Evolutionary conservation across 1,140 invertebrate genomes (phyloP).

Genomic region (Neomicropteryx cornuta): DNA sequence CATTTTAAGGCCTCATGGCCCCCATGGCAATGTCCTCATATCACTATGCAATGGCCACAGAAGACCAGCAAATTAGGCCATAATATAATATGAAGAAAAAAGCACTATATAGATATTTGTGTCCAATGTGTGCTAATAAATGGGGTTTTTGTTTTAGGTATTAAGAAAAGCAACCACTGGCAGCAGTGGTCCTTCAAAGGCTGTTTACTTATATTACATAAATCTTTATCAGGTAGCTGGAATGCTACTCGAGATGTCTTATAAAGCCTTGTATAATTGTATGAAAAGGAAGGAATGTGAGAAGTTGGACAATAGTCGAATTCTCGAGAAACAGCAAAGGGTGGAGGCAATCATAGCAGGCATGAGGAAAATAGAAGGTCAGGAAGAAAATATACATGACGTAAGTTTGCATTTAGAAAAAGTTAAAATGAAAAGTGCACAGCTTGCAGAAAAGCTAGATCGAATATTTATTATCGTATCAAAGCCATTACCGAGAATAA

Average conservation of each 20-base stretch:
- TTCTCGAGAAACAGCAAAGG: conserved; percentile 76
- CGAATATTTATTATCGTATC: too few species aligned
- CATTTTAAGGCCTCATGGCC: background rate
- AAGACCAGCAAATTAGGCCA: background rate
- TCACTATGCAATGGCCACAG: background rate
- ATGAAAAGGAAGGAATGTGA: conserved; percentile 51
- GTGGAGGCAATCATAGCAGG: conserved; percentile 68
- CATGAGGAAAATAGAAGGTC: conserved; percentile 61
- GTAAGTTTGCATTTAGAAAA: conserved; percentile 34
- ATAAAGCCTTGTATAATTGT: conserved; percentile 64
- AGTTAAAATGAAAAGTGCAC: too few species aligned
- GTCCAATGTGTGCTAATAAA: background rate
- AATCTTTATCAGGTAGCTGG: conserved; percentile 58
- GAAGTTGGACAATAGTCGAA: conserved; percentile 50
- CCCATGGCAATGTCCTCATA: background rate
- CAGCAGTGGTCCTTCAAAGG: conserved; percentile 46
- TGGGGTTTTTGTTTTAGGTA: conserved; percentile 34
- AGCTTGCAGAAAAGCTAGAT: too few species aligned
- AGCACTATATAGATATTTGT: background rate
- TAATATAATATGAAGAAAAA: background rate
- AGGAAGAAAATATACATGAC: conserved; percentile 64
- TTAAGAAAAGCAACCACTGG: conserved; percentile 47
- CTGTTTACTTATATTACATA: conserved; percentile 66
- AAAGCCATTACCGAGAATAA: too few species aligned
- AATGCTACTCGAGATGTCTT: conserved; percentile 62